These are phyloP conservation scores for Scytalopus superciliaris DNA, from an alignment of 2,113 vertebrate species.

Conservation along the genomic window DNA sequence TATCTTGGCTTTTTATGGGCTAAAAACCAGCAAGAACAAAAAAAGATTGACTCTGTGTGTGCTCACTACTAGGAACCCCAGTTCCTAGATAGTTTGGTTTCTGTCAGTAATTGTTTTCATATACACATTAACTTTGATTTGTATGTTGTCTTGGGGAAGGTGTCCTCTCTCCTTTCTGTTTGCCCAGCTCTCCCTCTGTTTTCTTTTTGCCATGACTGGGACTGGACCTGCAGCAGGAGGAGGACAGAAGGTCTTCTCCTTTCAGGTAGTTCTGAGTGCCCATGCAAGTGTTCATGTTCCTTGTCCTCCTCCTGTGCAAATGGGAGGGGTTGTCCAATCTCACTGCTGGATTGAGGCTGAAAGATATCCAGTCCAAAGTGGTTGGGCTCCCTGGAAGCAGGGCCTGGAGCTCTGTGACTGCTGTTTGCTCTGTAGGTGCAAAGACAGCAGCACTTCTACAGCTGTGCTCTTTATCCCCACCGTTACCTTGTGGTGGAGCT, in stretches of 20 bases:
- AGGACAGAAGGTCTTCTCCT: neutral
- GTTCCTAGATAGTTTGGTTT: conserved; percentile 4
- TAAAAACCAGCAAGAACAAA: neutral
- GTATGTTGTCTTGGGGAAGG: neutral
- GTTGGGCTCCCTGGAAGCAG: neutral
- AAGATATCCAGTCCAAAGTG: neutral
- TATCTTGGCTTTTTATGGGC: neutral
- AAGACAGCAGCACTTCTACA: neutral
- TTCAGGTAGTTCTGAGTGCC: neutral
- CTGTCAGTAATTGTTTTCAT: conserved; percentile 2
- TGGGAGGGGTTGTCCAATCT: neutral
- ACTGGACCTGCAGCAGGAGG: neutral
- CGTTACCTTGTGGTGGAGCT: neutral
- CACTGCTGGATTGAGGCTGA: neutral
- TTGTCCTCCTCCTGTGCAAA: neutral
- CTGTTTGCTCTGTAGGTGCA: neutral
- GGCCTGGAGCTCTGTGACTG: neutral
- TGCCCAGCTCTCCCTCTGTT: neutral
- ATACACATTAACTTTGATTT: neutral
- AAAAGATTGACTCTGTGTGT: neutral
- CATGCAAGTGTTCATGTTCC: neutral
- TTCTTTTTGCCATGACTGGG: fast-evolving
- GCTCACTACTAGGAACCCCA: neutral
- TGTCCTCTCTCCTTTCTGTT: neutral
- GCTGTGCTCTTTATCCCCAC: neutral